A percentile compares a stretch with the other conserved stretches of the same genome.
phyloP scores from a whole-genome alignment of 2,113 vertebrate genomes.

The Manacus vitellinus region DNA sequence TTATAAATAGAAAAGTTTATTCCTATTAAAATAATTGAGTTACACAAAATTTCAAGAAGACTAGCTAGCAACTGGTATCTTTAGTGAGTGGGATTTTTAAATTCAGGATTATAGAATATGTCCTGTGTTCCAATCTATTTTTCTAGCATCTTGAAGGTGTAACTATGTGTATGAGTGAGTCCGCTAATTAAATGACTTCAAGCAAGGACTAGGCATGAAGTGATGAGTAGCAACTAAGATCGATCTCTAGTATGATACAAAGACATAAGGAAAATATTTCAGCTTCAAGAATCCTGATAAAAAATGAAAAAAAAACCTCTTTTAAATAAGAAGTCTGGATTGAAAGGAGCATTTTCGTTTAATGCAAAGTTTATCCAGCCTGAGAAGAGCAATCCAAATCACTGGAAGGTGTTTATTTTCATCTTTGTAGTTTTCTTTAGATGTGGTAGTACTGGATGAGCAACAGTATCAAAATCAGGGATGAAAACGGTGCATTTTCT shows the following conservation, averaged over 20 bases:
- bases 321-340: not conserved
- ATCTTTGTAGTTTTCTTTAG: not conserved
- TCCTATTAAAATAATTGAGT: not conserved
- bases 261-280: not conserved
- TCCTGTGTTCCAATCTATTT: not conserved
- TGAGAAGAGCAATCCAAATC: not conserved
- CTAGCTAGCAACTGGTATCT: not conserved
- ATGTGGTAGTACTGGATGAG: not conserved
- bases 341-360: not conserved
- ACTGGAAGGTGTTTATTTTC: not conserved
- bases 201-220: not conserved
- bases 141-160: not conserved
- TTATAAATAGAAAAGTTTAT: not conserved
- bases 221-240: not conserved
- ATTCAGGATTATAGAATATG: not conserved
- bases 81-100: not conserved
- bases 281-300: not conserved
- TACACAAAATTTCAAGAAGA: not conserved
- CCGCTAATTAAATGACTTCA: not conserved
- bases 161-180: not conserved
- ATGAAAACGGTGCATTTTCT: not conserved
- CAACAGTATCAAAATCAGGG: not conserved
- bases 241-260: not conserved
- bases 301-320: not conserved
- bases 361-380: not conserved